These are phyloP conservation scores for Macrotrachela quadricornifera DNA, from an alignment of 1,140 invertebrate genomes.

Conservation along the genomic window DNA sequence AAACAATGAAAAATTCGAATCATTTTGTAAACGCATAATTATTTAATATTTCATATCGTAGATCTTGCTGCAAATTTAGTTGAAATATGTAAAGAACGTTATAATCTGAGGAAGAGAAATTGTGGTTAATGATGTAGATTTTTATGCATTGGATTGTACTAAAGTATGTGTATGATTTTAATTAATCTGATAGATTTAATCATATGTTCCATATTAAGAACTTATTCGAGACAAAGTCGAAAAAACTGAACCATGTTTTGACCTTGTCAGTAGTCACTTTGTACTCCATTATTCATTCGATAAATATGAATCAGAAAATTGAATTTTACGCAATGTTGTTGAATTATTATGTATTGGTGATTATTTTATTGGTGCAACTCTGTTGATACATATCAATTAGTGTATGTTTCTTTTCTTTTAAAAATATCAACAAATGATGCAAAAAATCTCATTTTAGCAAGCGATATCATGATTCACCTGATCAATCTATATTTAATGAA, in stretches of 20 bases:
- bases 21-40: no score
- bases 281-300: constrained; percentile 85
- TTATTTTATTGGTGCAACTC: constrained; percentile 88
- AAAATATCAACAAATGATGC: not conserved
- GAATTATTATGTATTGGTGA: constrained; percentile 67
- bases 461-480: constrained; percentile 37
- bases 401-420: constrained; percentile 33
- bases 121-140: constrained; percentile 54
- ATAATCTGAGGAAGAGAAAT: constrained; percentile 29
- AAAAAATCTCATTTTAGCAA: constrained; percentile 25
- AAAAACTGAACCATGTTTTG: constrained; percentile 36
- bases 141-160: constrained; percentile 70
- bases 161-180: constrained; percentile 36
- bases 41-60: no score
- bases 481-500: constrained; percentile 58
- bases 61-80: constrained; percentile 81
- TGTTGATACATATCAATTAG: constrained; percentile 70
- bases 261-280: constrained; percentile 89
- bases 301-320: constrained; percentile 62
- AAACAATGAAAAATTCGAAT: no score
- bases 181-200: not conserved
- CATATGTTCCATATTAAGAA: constrained; percentile 15
- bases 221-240: constrained; percentile 39
- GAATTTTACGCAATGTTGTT: constrained; percentile 72
- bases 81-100: constrained; percentile 46